Evolutionary conservation across 2,113 vertebrate species (phyloP).

Genomic region (Nansenia antarctica): DNA sequence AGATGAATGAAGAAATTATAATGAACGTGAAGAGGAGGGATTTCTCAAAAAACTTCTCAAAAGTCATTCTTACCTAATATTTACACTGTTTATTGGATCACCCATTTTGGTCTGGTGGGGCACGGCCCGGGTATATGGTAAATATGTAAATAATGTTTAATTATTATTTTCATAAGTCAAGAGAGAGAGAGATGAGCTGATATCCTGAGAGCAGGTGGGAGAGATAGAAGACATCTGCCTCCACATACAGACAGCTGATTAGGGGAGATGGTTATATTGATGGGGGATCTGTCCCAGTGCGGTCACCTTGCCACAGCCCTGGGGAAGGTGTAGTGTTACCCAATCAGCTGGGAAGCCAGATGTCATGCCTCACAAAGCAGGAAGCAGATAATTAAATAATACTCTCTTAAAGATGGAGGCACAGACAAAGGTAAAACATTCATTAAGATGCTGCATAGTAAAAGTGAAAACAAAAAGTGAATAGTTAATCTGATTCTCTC

Average conservation of each 20-base stretch:
- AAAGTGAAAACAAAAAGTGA: background rate
- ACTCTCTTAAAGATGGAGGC: background rate
- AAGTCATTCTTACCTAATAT: background rate
- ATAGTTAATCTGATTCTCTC: background rate
- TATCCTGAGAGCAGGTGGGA: background rate
- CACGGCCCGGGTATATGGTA: no score
- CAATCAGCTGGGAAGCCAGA: background rate
- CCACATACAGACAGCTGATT: background rate
- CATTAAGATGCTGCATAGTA: background rate
- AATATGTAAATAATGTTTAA: background rate
- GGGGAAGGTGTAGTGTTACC: background rate
- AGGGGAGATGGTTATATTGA: background rate
- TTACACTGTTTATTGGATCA: background rate
- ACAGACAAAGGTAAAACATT: background rate
- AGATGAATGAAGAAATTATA: no score
- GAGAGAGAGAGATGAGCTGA: background rate
- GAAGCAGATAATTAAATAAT: conserved; percentile 17
- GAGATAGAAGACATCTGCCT: background rate
- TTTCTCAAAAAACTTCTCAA: background rate
- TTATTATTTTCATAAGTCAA: background rate
- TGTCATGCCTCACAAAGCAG: background rate
- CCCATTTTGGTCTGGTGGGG: background rate
- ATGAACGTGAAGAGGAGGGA: no score
- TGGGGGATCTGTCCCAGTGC: no score
- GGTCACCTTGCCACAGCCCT: background rate